These are phyloP conservation scores for Lymantria dispar DNA, from an alignment of 2,888 invertebrate species.

Conservation along the genomic window DNA sequence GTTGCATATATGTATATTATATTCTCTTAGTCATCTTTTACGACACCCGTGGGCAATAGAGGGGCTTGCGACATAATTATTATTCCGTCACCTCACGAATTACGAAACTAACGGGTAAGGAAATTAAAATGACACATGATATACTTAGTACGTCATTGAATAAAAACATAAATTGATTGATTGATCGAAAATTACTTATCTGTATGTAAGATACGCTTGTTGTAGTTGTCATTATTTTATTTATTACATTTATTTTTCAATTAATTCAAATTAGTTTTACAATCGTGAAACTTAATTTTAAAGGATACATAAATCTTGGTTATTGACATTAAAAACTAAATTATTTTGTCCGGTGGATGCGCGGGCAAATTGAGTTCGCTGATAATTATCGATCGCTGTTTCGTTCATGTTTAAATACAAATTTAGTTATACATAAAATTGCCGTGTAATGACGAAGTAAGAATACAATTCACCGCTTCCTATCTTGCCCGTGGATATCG, in stretches of 20 bases:
- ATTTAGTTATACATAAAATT: background rate
- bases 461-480: too few relatives aligned
- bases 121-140: too few relatives aligned
- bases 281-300: background rate
- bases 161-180: too few relatives aligned
- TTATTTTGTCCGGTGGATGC: conserved; percentile 1
- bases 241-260: background rate
- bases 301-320: conserved; percentile 5
- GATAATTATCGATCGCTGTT: background rate
- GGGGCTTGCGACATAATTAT: too few relatives aligned
- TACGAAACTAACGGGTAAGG: too few relatives aligned
- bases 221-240: background rate
- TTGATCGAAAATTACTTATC: background rate
- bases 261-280: background rate
- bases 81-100: too few relatives aligned
- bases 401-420: background rate
- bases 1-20: too few relatives aligned
- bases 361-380: background rate
- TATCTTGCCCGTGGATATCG: too few relatives aligned
- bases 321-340: conserved; percentile 2
- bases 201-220: background rate
- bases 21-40: too few relatives aligned
- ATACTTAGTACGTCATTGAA: too few relatives aligned
- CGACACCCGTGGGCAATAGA: too few relatives aligned
- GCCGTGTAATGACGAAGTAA: too few relatives aligned